Conservation (phyloP, 2,113 vertebrate genomes). For the Corythornis cristatus region DNA sequence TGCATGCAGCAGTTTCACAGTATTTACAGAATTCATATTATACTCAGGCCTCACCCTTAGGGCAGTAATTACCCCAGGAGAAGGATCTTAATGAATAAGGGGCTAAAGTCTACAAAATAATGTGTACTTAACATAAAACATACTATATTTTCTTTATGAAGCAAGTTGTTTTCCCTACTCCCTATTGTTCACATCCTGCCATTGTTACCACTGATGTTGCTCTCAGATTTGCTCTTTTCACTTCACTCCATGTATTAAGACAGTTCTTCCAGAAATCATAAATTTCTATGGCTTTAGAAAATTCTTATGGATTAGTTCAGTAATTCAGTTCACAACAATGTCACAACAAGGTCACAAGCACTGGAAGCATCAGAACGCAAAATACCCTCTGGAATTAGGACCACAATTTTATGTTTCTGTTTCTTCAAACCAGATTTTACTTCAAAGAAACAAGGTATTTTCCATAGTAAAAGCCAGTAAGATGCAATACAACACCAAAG, state of each 20-base stretch:
- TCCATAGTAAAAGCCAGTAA: not conserved
- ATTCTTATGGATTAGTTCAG: not conserved
- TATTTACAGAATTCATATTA: constrained; percentile 44
- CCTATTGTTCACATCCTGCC: not conserved
- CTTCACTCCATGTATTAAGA: not conserved
- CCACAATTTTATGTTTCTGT: not conserved
- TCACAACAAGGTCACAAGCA: not conserved
- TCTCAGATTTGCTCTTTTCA: not conserved
- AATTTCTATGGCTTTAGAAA: not conserved
- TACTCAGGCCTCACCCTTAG: not conserved
- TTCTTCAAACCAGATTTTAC: not conserved
- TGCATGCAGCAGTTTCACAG: not conserved
- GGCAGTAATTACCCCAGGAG: not conserved
- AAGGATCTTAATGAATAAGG: not conserved
- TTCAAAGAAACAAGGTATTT: not conserved
- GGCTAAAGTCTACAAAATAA: not conserved
- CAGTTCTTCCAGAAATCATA: not conserved
- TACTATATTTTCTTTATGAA: not conserved
- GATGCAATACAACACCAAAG: not conserved
- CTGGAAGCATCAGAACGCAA: not conserved
- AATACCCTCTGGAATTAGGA: accelerated
- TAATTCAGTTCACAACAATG: not conserved
- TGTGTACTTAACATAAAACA: not conserved
- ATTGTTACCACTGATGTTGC: not conserved
- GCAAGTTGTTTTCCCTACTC: not conserved